phyloP scores from a whole-genome alignment of 2,888 invertebrate species.

The Dolomedes plantarius region DNA sequence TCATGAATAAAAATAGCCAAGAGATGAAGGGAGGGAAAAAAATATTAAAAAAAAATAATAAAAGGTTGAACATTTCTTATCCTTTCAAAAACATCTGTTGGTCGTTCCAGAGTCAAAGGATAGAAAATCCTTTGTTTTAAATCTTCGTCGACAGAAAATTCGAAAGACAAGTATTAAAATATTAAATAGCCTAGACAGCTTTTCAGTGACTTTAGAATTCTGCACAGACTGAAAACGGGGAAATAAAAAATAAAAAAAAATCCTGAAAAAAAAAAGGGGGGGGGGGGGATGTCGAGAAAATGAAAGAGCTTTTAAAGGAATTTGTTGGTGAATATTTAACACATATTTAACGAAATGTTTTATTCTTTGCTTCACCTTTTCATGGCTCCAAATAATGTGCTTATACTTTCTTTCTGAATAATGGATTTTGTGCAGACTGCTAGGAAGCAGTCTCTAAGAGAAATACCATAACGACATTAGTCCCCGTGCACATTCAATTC shows the following conservation, averaged over 20 bases:
- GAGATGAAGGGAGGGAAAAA: background rate
- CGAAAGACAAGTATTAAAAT: slow-evolving; percentile 42
- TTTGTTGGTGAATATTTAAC: slow-evolving; percentile 1
- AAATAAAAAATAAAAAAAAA: background rate
- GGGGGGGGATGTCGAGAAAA: no score
- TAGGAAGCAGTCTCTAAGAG: background rate
- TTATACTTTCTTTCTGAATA: background rate
- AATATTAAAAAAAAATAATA: background rate
- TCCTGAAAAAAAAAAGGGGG: no score
- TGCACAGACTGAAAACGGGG: background rate
- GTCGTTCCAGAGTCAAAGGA: slow-evolving; percentile 28
- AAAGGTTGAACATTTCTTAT: slow-evolving; percentile 21
- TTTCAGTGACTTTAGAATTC: slow-evolving; percentile 9
- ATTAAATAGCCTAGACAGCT: slow-evolving; percentile 15
- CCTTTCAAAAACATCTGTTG: slow-evolving; percentile 60
- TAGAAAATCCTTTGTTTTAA: slow-evolving; percentile 39
- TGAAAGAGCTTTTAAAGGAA: background rate
- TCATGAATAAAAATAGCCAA: slow-evolving; percentile 41
- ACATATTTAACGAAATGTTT: background rate
- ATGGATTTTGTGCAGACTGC: background rate
- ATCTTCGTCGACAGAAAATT: slow-evolving; percentile 23
- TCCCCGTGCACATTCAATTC: background rate
- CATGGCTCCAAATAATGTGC: background rate
- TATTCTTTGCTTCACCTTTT: background rate
- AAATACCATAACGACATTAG: background rate